Base-by-base conservation (phyloP, 2,888 invertebrate species). In the Icerya purchasi region DNA sequence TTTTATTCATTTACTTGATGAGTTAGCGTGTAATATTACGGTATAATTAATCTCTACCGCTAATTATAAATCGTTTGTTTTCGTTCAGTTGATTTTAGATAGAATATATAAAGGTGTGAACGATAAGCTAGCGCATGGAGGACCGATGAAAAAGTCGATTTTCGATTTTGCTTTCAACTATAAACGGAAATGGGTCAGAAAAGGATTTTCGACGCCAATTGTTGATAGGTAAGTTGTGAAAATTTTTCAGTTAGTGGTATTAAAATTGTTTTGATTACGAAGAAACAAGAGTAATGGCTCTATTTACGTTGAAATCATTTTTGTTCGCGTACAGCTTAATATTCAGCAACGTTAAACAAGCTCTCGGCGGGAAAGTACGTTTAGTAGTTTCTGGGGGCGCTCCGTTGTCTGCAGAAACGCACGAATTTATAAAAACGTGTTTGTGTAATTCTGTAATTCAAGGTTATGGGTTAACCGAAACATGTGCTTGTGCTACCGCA, bases 381-480 rank as follows among this genome's bases (percentile, higher is more conserved):
- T 75, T 92, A 65, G 83, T 97, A 73, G 80, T 97, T 68, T 81
- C 83, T 8, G 98, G 98, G 61, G 96, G 97, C 62, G 97, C 98
- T 22, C 97, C 97, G 0, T 76, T 98, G 21, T 86, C 92, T 3
- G 84, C 91, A 1, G 94, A 96, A 71, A 96, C 96, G 14, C 96
- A 97, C 72, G 81, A 86, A 70, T 93, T 94, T 75, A 86, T 91
- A 67, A 84, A 86, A 71, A 80, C 87, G 62, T 93, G 93, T 70
- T 78, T 97, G 64, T 93, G 94, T 72, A 83, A 87, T 63, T 84
- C 84, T 63, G 82, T 98, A 53, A 81, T 87, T 61, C 90, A 91
- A 70, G 97, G 96, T 57, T 97, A 97, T 74, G 97, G 97, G 1
- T 80, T 97, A 63, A 98, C 97, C 0, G 97, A 98, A 78, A 93